These are phyloP conservation scores for Silurus meridionalis DNA, from an alignment of 2,113 vertebrate genomes.

Conservation along the genomic window DNA sequence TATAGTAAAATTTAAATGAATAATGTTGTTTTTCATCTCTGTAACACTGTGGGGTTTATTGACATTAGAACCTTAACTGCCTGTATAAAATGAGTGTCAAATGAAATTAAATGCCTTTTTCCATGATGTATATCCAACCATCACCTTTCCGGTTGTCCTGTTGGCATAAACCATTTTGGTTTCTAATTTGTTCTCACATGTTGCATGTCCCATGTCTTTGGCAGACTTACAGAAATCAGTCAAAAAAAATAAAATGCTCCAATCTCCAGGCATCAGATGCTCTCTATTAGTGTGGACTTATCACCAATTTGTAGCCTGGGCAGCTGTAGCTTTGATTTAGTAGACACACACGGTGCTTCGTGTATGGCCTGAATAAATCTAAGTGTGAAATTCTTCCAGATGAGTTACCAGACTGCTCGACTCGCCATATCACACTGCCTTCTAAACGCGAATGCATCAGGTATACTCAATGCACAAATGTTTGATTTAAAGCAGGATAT, in stretches of 20 bases:
- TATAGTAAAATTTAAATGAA: too few relatives aligned
- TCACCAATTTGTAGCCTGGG: constrained; percentile 57
- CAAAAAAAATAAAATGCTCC: not conserved
- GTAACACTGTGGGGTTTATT: too few relatives aligned
- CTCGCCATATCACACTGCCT: constrained; percentile 49
- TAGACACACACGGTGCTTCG: constrained; percentile 47
- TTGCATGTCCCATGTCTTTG: not conserved
- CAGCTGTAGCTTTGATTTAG: constrained; percentile 52
- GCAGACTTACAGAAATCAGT: constrained; percentile 27
- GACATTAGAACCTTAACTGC: too few relatives aligned
- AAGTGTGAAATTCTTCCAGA: constrained; percentile 63
- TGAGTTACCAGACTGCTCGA: constrained; percentile 52
- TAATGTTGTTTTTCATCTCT: too few relatives aligned
- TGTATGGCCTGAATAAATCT: constrained; percentile 46
- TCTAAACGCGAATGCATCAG: constrained; percentile 41
- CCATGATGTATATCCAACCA: not conserved
- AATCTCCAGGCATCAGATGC: constrained; percentile 48
- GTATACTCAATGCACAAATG: not conserved
- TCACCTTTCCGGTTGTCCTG: constrained; percentile 21
- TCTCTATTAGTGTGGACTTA: constrained; percentile 57
- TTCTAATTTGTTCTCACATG: not conserved
- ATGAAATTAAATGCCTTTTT: not conserved
- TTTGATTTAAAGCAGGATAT: constrained; percentile 43
- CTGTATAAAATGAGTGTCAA: not conserved
- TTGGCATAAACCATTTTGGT: constrained; percentile 21